Evolutionary conservation across 2,113 vertebrate genomes (phyloP).

Genomic region (Mungos mungo): DNA sequence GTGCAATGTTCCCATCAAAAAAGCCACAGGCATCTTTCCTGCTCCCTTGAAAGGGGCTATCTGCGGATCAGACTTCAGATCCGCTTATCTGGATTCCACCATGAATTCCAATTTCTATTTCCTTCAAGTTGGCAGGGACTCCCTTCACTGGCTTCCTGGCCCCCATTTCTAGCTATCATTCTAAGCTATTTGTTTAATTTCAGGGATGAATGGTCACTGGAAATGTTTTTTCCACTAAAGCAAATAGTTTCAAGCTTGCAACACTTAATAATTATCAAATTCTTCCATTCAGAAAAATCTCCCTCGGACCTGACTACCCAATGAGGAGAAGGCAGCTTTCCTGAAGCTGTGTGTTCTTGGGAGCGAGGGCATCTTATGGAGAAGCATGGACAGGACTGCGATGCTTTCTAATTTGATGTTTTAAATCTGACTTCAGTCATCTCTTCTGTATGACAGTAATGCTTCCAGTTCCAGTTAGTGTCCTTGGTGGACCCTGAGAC

Average conservation of each 20-base stretch:
- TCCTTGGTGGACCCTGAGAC: not conserved
- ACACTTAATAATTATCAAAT: conserved; percentile 46
- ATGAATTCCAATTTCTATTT: not conserved
- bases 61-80: not conserved
- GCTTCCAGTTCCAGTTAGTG: not conserved
- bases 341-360: not conserved
- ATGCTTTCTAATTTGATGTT: not conserved
- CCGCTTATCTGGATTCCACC: not conserved
- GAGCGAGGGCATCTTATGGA: not conserved
- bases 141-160: not conserved
- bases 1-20: not conserved
- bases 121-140: not conserved
- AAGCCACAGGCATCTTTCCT: not conserved
- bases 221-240: conserved; percentile 56
- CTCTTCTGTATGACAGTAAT: not conserved
- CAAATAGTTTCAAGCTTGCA: conserved; percentile 54
- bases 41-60: not conserved
- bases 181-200: conserved; percentile 64
- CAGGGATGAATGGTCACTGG: conserved; percentile 23
- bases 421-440: not conserved
- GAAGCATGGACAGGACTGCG: not conserved
- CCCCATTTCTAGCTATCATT: not conserved
- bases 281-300: conserved; percentile 55
- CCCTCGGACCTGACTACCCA: not conserved
- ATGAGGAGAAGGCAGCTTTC: not conserved